phyloP scores from a whole-genome alignment of 2,888 invertebrate genomes.

The Drosophila nigricruria region DNA sequence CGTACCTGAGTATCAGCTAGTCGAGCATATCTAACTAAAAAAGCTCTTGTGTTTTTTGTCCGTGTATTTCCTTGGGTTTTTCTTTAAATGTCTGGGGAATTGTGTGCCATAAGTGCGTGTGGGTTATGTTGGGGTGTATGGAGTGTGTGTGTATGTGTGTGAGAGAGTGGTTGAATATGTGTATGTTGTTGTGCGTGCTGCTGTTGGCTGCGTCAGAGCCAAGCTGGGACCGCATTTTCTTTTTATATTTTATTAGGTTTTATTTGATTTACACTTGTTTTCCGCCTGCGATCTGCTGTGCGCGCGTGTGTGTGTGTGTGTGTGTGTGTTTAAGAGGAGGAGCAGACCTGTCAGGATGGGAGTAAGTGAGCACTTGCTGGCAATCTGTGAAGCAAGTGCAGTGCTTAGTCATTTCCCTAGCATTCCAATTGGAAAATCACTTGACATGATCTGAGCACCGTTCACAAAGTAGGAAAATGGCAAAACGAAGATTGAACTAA shows the following conservation, averaged over 20 bases:
- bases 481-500: conserved; percentile 1
- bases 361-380: conserved; percentile 49
- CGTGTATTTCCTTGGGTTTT: conserved; percentile 26
- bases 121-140: conserved; percentile 10
- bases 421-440: conserved; percentile 14
- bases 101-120: conserved; percentile 41
- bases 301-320: conserved; percentile 18
- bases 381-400: conserved; percentile 43
- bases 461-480: neutral
- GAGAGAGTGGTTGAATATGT: conserved; percentile 5
- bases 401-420: conserved; percentile 27
- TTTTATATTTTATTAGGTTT: conserved; percentile 78
- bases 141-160: conserved; percentile 13
- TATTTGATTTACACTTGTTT: conserved; percentile 80
- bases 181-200: conserved; percentile 46
- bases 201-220: conserved; percentile 44
- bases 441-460: conserved; percentile 10
- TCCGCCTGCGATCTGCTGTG: conserved; percentile 64
- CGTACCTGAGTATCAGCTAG: neutral
- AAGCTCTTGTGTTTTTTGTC: conserved; percentile 6
- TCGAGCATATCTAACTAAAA: neutral
- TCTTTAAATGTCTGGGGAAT: conserved; percentile 54
- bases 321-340: conserved; percentile 13
- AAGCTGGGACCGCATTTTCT: conserved; percentile 64
- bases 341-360: conserved; percentile 26